These are phyloP conservation scores for Galerucella calmariensis DNA, from an alignment of 2,888 invertebrate species.

Conservation along the genomic window DNA sequence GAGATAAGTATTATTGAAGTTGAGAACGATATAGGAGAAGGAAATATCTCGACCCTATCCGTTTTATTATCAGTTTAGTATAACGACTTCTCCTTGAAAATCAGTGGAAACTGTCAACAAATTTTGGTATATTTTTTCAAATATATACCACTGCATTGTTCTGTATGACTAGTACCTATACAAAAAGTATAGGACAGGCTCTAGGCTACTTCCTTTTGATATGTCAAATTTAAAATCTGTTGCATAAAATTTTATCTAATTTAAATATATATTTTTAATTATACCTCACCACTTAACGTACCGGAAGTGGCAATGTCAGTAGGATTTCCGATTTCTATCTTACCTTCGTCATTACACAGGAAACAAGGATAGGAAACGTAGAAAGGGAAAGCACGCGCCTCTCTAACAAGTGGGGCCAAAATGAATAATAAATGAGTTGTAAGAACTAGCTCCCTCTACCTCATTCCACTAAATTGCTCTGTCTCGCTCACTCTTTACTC, in stretches of 20 bases:
- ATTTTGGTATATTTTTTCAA: too few relatives aligned
- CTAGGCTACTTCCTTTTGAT: too few relatives aligned
- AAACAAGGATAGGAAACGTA: conserved; percentile 56
- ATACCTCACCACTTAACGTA: conserved; percentile 35
- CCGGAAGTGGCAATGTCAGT: conserved; percentile 55
- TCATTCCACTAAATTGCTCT: conserved; percentile 26
- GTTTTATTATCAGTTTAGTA: neutral
- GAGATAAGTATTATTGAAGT: neutral
- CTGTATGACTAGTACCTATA: too few relatives aligned
- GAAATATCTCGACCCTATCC: neutral
- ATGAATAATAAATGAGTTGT: conserved; percentile 66
- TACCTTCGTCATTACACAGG: conserved; percentile 55
- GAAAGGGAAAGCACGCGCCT: conserved; percentile 43
- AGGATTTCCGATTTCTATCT: conserved; percentile 17
- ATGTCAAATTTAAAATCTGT: too few relatives aligned
- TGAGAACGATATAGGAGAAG: neutral
- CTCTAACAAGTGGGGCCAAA: conserved; percentile 56
- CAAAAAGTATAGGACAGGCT: too few relatives aligned
- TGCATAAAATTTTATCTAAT: too few relatives aligned
- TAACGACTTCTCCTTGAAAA: neutral
- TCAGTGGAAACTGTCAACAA: too few relatives aligned
- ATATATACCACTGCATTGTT: too few relatives aligned
- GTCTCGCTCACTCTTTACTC: conserved; percentile 20
- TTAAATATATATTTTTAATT: neutral
- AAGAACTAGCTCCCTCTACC: conserved; percentile 66